phyloP scores from a whole-genome alignment of 1,140 invertebrate species.

The Hirudo medicinalis region DNA sequence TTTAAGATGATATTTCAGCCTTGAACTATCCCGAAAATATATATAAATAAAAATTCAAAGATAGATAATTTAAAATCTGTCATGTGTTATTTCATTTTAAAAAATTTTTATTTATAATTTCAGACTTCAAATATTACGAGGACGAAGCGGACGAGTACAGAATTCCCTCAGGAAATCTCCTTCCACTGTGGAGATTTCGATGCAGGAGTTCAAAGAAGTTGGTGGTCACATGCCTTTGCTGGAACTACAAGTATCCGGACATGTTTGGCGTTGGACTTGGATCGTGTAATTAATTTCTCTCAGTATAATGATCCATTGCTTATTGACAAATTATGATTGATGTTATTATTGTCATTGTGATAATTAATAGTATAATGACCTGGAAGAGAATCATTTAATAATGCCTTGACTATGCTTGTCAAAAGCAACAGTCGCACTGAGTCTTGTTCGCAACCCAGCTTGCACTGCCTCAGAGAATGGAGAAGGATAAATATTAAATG shows the following conservation, averaged over 20 bases:
- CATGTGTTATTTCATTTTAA: neutral
- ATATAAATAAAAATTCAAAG: no score
- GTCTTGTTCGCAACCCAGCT: neutral
- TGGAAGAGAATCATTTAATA: no score
- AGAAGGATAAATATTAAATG: no score
- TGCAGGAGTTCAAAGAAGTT: constrained; percentile 48
- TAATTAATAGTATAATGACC: no score
- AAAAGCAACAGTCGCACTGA: neutral
- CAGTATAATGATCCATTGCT: no score
- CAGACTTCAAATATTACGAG: constrained; percentile 88
- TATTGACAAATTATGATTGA: no score
- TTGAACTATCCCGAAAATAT: no score
- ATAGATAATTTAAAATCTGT: no score
- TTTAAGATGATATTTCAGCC: neutral
- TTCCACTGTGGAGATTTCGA: constrained; percentile 81
- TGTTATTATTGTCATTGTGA: no score
- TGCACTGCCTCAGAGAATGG: no score
- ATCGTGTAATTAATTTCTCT: constrained; percentile 53
- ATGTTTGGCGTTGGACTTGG: constrained; percentile 78
- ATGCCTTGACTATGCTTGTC: no score
- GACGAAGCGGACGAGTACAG: constrained; percentile 85
- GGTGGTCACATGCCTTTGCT: constrained; percentile 69
- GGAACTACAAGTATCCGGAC: constrained; percentile 76
- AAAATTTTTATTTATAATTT: constrained; percentile 1
- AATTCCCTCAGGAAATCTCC: constrained; percentile 70